Base-by-base conservation (phyloP, 1,140 invertebrate species). In the Caenorhabditis tropicalis region DNA sequence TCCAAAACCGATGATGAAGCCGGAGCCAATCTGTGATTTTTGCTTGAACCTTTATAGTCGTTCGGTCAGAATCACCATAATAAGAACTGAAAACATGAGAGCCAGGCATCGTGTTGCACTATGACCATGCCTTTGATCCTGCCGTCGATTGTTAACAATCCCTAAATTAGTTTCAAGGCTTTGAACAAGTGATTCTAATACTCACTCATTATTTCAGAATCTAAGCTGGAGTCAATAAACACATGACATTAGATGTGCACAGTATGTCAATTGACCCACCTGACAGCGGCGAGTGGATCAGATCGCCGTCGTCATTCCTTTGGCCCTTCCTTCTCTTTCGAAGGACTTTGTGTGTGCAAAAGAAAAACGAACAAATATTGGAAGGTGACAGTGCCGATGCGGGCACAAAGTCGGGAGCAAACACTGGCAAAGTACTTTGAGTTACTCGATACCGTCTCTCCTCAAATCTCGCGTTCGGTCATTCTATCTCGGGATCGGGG, bases 401-500 rank as follows among this genome's bases (percentile, higher is more conserved):
- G 65, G 65, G 36, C 65, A 74, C 65, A 74, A 74, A 74, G 65
- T 74, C 65, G 65, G 19, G 24, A 21, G 36, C 65, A 74, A 74
- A 74, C 65, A 74, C 58, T 65, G 58, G n/a, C 53, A 56, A 65
- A 74, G 65, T 74, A 43, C 65, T 74, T 74, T 74, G 65, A 74
- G 65, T 74, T 74, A 74, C 65, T 74, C 65, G 65, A 74, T 74
- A 74, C 65, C 65, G 65, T 74, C 65, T 74, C 65, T 58, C 49
- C 12, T 39, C 31, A 70, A 70, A 70, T 70, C 60, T 43, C 36
- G 19, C 36, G n/a, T 43, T 74, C 36, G 65, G 65, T 43, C 65
- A 74, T 2, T 70, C 31, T 74, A 74, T 74, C 36, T 74, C 36
- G 65, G 36, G 36, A 74, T 21, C 15, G 7, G 27, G 33, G 19